phyloP scores from a whole-genome alignment of 1,140 invertebrate species.

The Zaprionus inermis region DNA sequence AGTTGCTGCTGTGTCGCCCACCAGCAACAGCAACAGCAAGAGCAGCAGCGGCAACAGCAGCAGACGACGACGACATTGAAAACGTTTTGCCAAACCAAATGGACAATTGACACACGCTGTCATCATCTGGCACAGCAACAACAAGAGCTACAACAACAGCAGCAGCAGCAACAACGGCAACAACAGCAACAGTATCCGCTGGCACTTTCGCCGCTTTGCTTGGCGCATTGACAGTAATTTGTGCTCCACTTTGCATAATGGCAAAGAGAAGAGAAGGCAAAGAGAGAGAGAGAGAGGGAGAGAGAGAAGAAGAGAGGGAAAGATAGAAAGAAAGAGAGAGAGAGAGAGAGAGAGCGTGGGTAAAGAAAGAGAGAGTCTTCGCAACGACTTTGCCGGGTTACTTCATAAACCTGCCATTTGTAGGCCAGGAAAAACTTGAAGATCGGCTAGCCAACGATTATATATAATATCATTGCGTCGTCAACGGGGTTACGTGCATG shows the following conservation, averaged over 20 bases:
- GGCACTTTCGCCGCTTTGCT: slow-evolving; percentile 59
- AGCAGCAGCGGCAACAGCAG: neutral
- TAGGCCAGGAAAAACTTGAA: slow-evolving; percentile 12
- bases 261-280: neutral
- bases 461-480: slow-evolving; percentile 1
- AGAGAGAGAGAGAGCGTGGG: neutral
- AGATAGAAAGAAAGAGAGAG: neutral
- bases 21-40: neutral
- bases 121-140: slow-evolving; percentile 24
- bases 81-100: slow-evolving; percentile 33
- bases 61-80: slow-evolving; percentile 24
- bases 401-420: slow-evolving; percentile 6
- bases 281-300: neutral
- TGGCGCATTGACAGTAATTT: slow-evolving; percentile 43
- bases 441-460: neutral
- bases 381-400: neutral
- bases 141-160: slow-evolving; percentile 5
- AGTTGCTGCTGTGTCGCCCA: slow-evolving; percentile 39
- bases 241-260: slow-evolving; percentile 42
- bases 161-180: slow-evolving; percentile 6
- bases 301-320: neutral
- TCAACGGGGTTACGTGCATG: neutral
- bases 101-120: slow-evolving; percentile 38
- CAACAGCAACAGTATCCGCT: slow-evolving; percentile 27
- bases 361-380: slow-evolving; percentile 1